Conservation (phyloP, 2,113 vertebrate genomes). For the Nestor notabilis region DNA sequence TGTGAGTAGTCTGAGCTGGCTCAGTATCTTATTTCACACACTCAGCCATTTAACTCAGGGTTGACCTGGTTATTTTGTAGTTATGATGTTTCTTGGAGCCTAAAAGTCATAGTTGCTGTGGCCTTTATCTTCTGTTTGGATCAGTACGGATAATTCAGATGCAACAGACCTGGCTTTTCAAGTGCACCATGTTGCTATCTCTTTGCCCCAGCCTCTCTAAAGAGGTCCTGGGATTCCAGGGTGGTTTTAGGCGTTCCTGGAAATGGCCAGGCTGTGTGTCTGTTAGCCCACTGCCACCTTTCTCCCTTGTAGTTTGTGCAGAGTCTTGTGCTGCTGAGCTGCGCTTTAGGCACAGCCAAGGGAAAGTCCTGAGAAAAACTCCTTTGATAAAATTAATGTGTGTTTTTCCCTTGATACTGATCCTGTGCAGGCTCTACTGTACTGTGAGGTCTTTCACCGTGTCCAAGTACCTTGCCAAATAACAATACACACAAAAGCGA, state of each 20-base stretch:
- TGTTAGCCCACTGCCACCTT: neutral
- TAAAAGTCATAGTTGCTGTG: neutral
- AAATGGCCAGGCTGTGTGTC: neutral
- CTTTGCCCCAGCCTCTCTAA: neutral
- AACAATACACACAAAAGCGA: neutral
- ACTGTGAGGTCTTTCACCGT: neutral
- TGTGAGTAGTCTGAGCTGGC: neutral
- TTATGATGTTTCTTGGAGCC: neutral
- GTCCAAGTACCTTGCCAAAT: neutral
- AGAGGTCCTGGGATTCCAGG: neutral
- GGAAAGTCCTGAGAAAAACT: neutral
- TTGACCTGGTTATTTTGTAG: neutral
- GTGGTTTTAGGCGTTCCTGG: neutral
- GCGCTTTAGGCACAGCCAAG: neutral
- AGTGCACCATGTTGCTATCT: fast-evolving
- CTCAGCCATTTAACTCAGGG: neutral
- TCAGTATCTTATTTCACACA: neutral
- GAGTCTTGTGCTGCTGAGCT: neutral
- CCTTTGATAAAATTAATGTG: neutral
- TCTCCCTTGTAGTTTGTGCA: neutral
- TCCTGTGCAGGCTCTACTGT: neutral
- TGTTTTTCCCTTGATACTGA: neutral
- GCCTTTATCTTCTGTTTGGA: neutral
- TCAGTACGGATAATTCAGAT: neutral
- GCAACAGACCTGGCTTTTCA: neutral